Base-by-base conservation (phyloP, 2,113 vertebrate species). In the Hassar affinis region DNA sequence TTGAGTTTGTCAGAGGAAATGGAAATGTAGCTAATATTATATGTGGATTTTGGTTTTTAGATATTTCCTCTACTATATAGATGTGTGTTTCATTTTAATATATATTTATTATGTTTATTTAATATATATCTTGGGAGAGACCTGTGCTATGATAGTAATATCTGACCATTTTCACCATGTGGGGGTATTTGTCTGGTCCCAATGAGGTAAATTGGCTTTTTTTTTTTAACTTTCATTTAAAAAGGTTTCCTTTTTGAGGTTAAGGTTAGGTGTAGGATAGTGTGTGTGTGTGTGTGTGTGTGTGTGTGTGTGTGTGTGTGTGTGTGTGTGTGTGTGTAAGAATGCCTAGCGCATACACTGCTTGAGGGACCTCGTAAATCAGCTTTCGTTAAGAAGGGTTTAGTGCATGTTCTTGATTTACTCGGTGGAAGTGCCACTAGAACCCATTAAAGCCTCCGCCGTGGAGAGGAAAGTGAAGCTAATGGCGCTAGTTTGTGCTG, bases 301-400 rank as follows among this genome's bases (percentile, higher is more conserved):
- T 42, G 38, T 42, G 38, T 42, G 38, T 25, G 56, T 27, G 17
- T 30, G 25, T 51, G 35, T 22, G 9, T 27, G n/a, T 42, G 38
- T 42, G 38, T 42, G 38, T 42, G 38, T 25, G 56, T 27, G 17
- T 30, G 25, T 51, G 35, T 22, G 9, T 27, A 22, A 6, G 6
- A 92, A 90, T 91, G 82, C 88, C 78, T 6, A 81, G 91, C 88
- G 91, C 87, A 86, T 87, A 86, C 12, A 17, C 88, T 86, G 88
- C 93, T 93, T 93, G 85, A 89, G 91, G 93, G 91, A 89, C 85
- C 90, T 91, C 87, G 80, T 95, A 95, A 96, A 95, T 95, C 94
- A 94, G 91, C 90, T 82, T 90, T 93, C 87, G 86, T 95, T 95
- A 93, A 90, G 86, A 93, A 91, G 83, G 84, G 66, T 38, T 81